Base-by-base conservation (phyloP, 1,140 invertebrate genomes). In the Bombus sibiricus region DNA sequence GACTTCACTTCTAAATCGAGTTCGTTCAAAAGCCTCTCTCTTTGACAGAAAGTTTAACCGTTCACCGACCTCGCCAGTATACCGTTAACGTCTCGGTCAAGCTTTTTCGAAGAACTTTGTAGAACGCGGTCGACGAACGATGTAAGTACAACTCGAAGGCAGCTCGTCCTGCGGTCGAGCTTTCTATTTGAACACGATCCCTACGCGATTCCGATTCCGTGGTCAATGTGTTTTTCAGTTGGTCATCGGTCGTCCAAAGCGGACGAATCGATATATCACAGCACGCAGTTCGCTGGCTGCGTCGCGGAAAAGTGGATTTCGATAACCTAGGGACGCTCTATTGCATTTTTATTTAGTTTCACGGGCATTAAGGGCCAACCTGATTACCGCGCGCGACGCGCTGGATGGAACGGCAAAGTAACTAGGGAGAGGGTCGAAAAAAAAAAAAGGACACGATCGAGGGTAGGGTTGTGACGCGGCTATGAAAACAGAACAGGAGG, bases 341-440 rank as follows among this genome's bases (percentile, higher is more conserved):
- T 92, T 91, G 90, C 89, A 88, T 92, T 91, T 92, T 92, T 91
- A 92, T 92, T 93, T 90, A 90, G 86, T 92, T 93, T 92, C 89
- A 89, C 88, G 89, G 90, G 89, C 90, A 92, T 92, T 92, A 92
- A 91, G 88, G 88, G 78, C 78, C 87, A 92, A 92, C 85, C 88
- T 92, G 90, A 92, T 92, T 92, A 92, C 87, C 79, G 86, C 77
- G 86, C 71, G 82, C 82, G 85, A 73, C 80, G 83, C 83, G 83
- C 86, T 88, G 82, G 86, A 89, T 86, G 88, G 84, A 91, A 86
- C 88, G 85, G 80, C 74, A 91, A 85, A 91, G 90, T 86, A 84
- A 90, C 89, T 82, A 77, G 86, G 15, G 15, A 57, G 37, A 37
- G 62, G 43, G 32, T 3, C 12, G 68, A 69, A 69, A 75, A 76